Evolutionary conservation across 2,113 vertebrate species (phyloP).

Genomic region (Neoarius graeffei): DNA sequence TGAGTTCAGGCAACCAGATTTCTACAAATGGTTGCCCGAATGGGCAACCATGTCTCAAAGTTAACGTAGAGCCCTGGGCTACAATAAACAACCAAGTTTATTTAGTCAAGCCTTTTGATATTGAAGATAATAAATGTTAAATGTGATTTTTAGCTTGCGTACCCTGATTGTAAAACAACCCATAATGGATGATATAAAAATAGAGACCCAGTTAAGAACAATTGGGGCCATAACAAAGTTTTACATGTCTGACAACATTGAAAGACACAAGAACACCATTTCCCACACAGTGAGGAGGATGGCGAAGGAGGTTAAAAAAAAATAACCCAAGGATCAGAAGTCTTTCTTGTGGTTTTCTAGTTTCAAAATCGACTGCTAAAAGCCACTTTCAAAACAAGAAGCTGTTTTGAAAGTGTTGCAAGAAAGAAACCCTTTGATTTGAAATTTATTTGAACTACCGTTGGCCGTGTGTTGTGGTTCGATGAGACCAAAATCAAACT

Average conservation of each 20-base stretch:
- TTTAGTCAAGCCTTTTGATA: too few relatives aligned
- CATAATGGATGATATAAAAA: too few relatives aligned
- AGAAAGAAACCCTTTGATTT: not conserved
- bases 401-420: not conserved
- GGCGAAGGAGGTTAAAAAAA: not conserved
- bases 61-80: too few relatives aligned
- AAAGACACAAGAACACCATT: not conserved
- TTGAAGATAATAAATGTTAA: too few relatives aligned
- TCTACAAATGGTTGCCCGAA: too few relatives aligned
- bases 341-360: not conserved
- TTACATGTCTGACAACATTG: not conserved
- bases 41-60: too few relatives aligned
- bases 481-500: not conserved
- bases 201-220: not conserved
- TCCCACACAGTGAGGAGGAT: not conserved
- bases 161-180: too few relatives aligned
- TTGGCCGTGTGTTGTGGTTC: not conserved
- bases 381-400: not conserved
- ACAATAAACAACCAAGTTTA: too few relatives aligned
- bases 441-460: not conserved
- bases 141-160: too few relatives aligned
- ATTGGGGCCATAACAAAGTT: not conserved
- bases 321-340: not conserved
- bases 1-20: too few relatives aligned
- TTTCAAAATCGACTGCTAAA: not conserved